Conservation (phyloP, 2,797 vertebrate species). For the Enteromius trimaculatus region DNA sequence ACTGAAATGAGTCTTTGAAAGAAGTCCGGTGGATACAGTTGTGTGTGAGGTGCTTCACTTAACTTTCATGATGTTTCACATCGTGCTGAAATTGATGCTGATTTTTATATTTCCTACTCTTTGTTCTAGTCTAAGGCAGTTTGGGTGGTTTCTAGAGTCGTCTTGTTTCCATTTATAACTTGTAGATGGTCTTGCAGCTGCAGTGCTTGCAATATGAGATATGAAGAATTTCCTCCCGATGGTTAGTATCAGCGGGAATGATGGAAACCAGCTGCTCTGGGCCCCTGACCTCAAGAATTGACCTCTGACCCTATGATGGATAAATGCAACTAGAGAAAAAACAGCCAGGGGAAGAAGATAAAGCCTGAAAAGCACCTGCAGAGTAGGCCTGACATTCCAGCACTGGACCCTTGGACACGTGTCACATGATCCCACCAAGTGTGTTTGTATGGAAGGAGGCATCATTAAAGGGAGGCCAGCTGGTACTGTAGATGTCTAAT, state of each 20-base stretch:
- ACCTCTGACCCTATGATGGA: constrained; percentile 62
- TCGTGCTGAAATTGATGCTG: constrained; percentile 65
- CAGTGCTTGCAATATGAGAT: constrained; percentile 44
- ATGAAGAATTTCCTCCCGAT: constrained; percentile 52
- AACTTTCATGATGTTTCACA: constrained; percentile 47
- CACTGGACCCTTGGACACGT: constrained; percentile 75
- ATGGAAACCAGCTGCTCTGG: constrained; percentile 70
- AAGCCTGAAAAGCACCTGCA: constrained; percentile 75
- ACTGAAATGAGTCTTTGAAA: constrained; percentile 67
- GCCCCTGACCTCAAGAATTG: constrained; percentile 59
- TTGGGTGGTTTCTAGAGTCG: constrained; percentile 19
- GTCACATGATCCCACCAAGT: constrained; percentile 73
- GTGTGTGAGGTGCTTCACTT: not conserved
- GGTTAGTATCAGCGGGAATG: constrained; percentile 56
- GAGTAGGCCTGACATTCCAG: constrained; percentile 76
- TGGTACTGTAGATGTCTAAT: constrained; percentile 74
- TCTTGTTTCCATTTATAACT: constrained; percentile 24
- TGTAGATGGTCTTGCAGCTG: constrained; percentile 48
- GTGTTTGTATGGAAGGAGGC: constrained; percentile 57
- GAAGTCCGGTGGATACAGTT: constrained; percentile 11
- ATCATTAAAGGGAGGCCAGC: constrained; percentile 70
- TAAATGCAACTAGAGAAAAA: constrained; percentile 45
- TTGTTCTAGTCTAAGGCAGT: not conserved
- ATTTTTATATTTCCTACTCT: not conserved
- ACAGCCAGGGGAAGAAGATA: constrained; percentile 59